phyloP scores from a whole-genome alignment of 2,113 vertebrate species.

The Sapajus apella region DNA sequence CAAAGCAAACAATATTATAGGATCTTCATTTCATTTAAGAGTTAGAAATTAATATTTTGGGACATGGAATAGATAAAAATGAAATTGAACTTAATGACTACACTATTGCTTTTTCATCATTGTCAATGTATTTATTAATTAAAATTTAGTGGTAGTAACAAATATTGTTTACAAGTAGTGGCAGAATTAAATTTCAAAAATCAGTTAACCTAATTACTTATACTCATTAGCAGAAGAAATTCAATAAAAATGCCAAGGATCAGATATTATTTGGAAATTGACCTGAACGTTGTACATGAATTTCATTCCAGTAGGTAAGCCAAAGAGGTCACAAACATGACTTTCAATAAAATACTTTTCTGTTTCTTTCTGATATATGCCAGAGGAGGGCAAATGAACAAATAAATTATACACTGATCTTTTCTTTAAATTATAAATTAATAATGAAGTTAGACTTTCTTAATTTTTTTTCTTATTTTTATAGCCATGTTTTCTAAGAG shows the following conservation, averaged over 20 bases:
- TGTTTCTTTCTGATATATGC: background rate
- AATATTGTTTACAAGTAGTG: conserved; percentile 18
- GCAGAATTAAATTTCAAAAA: conserved; percentile 6
- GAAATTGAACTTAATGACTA: background rate
- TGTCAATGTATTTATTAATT: conserved; percentile 42
- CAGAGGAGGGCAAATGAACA: background rate
- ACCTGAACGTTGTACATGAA: background rate
- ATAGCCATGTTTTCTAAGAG: background rate
- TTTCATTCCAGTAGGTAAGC: conserved; percentile 47
- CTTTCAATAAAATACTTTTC: conserved; percentile 3
- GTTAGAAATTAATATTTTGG: background rate
- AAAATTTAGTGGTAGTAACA: background rate
- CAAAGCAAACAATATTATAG: background rate
- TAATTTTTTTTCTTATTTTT: background rate
- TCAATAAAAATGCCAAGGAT: background rate
- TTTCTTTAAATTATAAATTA: conserved; percentile 38
- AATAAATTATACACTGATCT: background rate
- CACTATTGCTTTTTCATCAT: background rate
- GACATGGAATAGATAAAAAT: background rate
- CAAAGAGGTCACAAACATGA: conserved; percentile 16
- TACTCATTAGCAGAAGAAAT: conserved; percentile 12
- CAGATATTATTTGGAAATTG: conserved; percentile 35
- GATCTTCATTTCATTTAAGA: background rate
- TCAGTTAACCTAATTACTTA: background rate
- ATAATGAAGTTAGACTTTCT: background rate